Conservation (phyloP, 2,888 invertebrate genomes). For the Trileptium ribeirensis region DNA sequence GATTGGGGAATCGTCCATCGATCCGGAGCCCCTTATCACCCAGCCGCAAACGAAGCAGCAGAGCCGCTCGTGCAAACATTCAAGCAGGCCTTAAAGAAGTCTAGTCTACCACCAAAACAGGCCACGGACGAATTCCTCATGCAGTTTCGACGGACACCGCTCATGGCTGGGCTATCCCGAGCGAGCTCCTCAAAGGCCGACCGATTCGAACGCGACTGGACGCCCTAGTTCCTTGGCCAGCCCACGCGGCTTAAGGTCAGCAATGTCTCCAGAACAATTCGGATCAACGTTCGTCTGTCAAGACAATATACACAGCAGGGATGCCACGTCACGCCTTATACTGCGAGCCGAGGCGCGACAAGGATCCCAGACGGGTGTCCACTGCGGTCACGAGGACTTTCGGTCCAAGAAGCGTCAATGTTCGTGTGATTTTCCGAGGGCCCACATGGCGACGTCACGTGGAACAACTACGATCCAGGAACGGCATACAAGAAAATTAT, state of each 20-base stretch:
- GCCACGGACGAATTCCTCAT: slow-evolving; percentile 27
- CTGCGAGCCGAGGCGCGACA: slow-evolving; percentile 15
- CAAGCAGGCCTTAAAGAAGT: slow-evolving; percentile 32
- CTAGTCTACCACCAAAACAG: slow-evolving; percentile 24
- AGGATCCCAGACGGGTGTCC: slow-evolving; percentile 20
- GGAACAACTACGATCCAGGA: slow-evolving; percentile 26
- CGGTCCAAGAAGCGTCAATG: slow-evolving; percentile 15
- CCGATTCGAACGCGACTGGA: slow-evolving; percentile 16
- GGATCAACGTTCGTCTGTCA: background rate
- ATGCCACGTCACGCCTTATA: background rate
- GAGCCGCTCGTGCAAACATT: slow-evolving; percentile 32
- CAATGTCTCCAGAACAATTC: background rate
- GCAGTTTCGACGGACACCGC: slow-evolving; percentile 18
- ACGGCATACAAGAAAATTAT: no score
- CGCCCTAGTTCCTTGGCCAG: slow-evolving; percentile 11
- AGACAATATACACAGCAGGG: background rate
- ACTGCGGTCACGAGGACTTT: slow-evolving; percentile 20
- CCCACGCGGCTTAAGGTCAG: slow-evolving; percentile 21
- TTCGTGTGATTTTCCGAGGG: slow-evolving; percentile 17
- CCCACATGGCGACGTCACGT: slow-evolving; percentile 22
- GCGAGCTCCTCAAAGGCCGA: slow-evolving; percentile 21
- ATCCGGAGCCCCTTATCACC: slow-evolving; percentile 38
- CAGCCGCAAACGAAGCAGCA: slow-evolving; percentile 29
- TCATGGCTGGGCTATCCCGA: slow-evolving; percentile 23
- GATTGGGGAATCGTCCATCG: slow-evolving; percentile 8